These are phyloP conservation scores for Ganaspis sp. DNA, from an alignment of 1,140 invertebrate species.

Conservation along the genomic window DNA sequence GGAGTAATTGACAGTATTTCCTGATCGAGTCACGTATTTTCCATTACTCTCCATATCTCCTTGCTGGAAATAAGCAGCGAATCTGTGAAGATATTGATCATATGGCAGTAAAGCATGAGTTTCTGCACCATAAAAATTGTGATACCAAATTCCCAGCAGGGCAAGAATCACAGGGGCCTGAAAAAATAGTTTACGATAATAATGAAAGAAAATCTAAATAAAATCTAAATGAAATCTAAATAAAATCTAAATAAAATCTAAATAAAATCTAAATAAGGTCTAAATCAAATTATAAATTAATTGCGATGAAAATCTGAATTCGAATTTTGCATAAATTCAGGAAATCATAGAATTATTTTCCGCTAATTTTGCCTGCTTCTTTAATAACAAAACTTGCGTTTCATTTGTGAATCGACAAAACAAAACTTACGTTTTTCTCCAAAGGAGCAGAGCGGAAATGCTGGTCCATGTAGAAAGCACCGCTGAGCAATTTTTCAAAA, in stretches of 20 bases:
- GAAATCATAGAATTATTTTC: no score
- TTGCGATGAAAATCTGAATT: no score
- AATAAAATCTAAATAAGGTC: no score
- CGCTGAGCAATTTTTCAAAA: conserved; percentile 93
- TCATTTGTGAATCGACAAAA: no score
- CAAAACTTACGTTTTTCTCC: conserved; percentile 92
- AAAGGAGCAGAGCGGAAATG: conserved; percentile 93
- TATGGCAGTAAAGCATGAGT: conserved; percentile 98
- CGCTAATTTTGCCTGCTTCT: no score
- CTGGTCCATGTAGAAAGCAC: conserved; percentile 95
- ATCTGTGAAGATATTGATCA: conserved; percentile 98
- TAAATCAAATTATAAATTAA: no score
- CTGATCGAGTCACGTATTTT: conserved; percentile 92
- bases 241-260: no score
- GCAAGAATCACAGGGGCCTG: conserved; percentile 96
- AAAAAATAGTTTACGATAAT: no score
- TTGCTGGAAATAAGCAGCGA: conserved; percentile 99
- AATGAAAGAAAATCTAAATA: no score
- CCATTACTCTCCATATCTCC: conserved; percentile 99
- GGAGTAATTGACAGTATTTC: conserved; percentile 85
- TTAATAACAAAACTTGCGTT: conserved; percentile 17
- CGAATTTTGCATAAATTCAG: no score
- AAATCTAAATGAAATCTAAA: no score
- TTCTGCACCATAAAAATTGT: conserved; percentile 96
- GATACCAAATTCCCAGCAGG: conserved; percentile 96